A percentile compares a stretch with the other conserved stretches of the same genome.
These are phyloP conservation scores for Dryadula phaetusa DNA, from an alignment of 2,888 invertebrate genomes.

Conservation along the genomic window DNA sequence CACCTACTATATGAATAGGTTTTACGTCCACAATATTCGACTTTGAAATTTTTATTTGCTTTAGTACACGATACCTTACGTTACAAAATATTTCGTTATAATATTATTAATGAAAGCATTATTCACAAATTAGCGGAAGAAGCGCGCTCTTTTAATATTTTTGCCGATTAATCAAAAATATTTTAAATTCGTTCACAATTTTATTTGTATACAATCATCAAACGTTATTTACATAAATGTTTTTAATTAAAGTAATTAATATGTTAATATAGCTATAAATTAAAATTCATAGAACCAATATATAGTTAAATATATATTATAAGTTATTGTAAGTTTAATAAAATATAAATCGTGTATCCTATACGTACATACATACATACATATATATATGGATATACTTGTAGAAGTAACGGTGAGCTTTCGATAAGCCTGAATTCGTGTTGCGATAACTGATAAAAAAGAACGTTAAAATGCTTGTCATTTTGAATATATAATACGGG, in stretches of 20 bases:
- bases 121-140: background rate
- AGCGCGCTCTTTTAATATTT: too few species aligned
- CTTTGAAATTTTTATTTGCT: background rate
- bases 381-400: too few species aligned
- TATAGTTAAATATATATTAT: too few species aligned
- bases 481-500: slow-evolving; percentile 8
- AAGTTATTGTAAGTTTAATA: too few species aligned
- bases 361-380: background rate
- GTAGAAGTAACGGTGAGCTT: background rate
- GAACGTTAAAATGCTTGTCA: slow-evolving; percentile 15
- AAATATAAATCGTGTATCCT: background rate
- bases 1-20: slow-evolving; percentile 15
- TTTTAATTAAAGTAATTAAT: too few species aligned
- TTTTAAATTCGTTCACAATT: too few species aligned
- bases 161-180: too few species aligned
- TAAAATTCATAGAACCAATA: too few species aligned
- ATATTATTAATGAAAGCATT: background rate
- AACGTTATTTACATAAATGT: too few species aligned
- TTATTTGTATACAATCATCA: too few species aligned
- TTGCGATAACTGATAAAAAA: slow-evolving; percentile 7
- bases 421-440: slow-evolving; percentile 7
- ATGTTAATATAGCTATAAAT: too few species aligned
- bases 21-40: background rate
- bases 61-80: background rate
- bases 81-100: too few species aligned